Evolutionary conservation across 2,888 invertebrate species (phyloP), one percentile per base, ranked within the genome.

Genomic region (Hesperia comma): DNA sequence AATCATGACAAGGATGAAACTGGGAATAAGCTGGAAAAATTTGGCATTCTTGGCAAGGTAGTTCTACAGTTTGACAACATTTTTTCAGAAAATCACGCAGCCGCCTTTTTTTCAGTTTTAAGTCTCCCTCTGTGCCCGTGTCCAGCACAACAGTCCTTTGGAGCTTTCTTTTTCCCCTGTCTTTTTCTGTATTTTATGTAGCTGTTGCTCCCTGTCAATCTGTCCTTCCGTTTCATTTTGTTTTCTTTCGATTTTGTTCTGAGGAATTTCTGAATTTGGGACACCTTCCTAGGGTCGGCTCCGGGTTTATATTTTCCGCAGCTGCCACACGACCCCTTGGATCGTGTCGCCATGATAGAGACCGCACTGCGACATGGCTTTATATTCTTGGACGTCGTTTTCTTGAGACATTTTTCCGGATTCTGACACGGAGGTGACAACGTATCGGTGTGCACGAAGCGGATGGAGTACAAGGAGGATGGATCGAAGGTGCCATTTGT

Each of bases 381-480:
- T 67, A 83, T 68, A 33, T 81, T 80, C 69, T 86, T 89, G 15
- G 82, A 83, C 17, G 69, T 83, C 1, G 86, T 85, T 74, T 68
- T 85, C 63, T 68, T 79, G 14, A 92, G 74, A 69, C 92, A 92
- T 81, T 77, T 80, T 74, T 87, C 87, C 15, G 92, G 92, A 61
- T 83, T 80, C 57, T 76, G 17, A 70, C 92, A 92, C 4, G 85
- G 85, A 0, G 91, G 90, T 92, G 90, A 72, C 92, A 92, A 66
- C 89, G 84, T 43, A 83, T 67, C 0, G 87, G 86, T 26, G 77
- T 73, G 77, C 92, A 91, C 1, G 90, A 87, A 33, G 91, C 81
- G 6, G 83, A 76, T 3, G 91, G 90, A 17, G 86, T 87, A 76
- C 92, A 92, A 46, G 92, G 87, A 55, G 91, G 91, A 72, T 90